Base-by-base conservation (phyloP, 2,797 vertebrate species). In the Tadarida brasiliensis region DNA sequence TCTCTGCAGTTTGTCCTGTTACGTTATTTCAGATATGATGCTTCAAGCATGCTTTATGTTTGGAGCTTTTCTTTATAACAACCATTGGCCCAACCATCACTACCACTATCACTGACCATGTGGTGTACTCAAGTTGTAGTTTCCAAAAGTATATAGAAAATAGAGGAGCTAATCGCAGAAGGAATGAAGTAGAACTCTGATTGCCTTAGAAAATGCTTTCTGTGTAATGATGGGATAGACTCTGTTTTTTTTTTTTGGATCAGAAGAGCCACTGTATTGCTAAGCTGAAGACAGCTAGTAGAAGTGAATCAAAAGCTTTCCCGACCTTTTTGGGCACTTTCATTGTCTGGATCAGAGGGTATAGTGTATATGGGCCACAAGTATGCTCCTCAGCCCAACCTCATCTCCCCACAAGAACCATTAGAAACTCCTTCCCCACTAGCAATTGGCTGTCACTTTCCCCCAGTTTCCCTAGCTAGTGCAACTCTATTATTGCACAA, bases 201-300 rank as follows among this genome's bases (percentile, higher is more conserved):
- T 70, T 91, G 56, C 54, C 74, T 91, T 51, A 22, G 68, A 93
- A 86, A 80, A 59, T 86, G 77, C 71, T 90, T 81, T 56, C 47
- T 83, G 49, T 63, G 57, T 24, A 81, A 15, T 82, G 70, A 90
- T 92, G 74, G 19, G n/a, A 63, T 44, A 76, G 30, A 78, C 51
- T 80, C 89, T 22, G 19, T n/a, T n/a, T n/a, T n/a, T n/a, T n/a
- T 11, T 74, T 94, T 97, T 91, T 51, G 74, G n/a, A 84, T 88
- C 30, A 86, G 35, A 15, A 12, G 24, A 77, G 47, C n/a, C 22
- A 51, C 16, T 70, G 35, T 83, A 61, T 83, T 83, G 30, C 59
- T 76, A 85, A 84, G 15, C 82, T 84, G 47, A 94, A 63, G 35
- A 80, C 35, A 74, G 57, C n/a, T 35, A 49, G 51, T 81, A 87